phyloP scores from a whole-genome alignment of 2,797 vertebrate species.

The Phylloscopus collybita region DNA sequence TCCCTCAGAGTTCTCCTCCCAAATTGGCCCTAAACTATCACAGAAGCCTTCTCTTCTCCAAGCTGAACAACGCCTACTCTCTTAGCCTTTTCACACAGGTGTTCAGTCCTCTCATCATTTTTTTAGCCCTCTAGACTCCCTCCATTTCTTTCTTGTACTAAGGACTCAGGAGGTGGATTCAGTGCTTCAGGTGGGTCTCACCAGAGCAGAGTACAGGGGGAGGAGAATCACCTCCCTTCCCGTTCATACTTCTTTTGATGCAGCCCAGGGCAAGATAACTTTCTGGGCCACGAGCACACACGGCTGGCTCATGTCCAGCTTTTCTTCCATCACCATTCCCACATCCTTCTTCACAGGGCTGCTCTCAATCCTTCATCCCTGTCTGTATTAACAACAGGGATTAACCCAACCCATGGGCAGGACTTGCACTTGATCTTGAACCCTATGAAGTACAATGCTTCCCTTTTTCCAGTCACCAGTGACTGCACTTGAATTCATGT shows the following conservation, averaged over 20 bases:
- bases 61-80: not conserved
- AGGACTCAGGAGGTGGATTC: not conserved
- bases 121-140: not conserved
- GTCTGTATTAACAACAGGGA: not conserved
- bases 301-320: not conserved
- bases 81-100: not conserved
- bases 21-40: too few relatives aligned
- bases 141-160: not conserved
- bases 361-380: not conserved
- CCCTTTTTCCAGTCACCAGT: not conserved
- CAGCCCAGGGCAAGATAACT: not conserved
- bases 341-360: not conserved
- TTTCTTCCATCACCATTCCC: not conserved
- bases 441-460: not conserved
- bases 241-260: not conserved
- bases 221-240: not conserved
- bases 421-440: not conserved
- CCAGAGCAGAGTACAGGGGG: not conserved
- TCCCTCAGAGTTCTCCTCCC: too few relatives aligned
- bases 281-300: not conserved
- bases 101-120: not conserved
- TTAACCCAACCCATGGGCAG: not conserved
- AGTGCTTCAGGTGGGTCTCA: not conserved
- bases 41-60: not conserved
- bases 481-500: not conserved